Evolutionary conservation across 2,113 vertebrate species (phyloP), one percentile per base, ranked within the genome.

Genomic region (Cairina moschata): DNA sequence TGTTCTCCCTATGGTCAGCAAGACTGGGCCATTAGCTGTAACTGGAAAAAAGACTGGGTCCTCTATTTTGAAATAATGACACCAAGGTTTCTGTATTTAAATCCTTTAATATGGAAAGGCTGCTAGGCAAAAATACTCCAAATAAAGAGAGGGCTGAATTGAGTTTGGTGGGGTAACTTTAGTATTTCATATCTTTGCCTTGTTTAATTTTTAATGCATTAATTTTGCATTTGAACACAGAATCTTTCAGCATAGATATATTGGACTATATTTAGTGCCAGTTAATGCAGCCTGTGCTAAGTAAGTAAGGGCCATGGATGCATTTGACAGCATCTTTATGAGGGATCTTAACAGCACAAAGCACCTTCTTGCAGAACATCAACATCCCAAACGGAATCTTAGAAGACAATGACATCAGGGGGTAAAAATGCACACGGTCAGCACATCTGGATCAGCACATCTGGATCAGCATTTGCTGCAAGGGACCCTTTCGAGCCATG

Each of bases 191-290:
- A 74, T 55, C 36, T 90, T 88, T 74, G 28, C 46, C 80, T 94
- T 68, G 29, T 79, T 95, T 80, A 74, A 92, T 80, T 86, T 83
- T 93, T 91, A 89, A 79, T 93, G 54, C 48, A 73, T 69, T 85
- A 29, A 66, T 79, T 91, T 88, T 90, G 68, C 25, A 80, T 74
- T 91, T 93, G 72, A 74, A 8, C 36, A 40, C n/a, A 62, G 21
- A 23, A 11, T 52, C 59, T 77, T 92, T 93, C 63, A 71, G n/a
- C 8, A 10, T 1, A 10, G 31, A 69, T 81, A 22, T 44, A 13
- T 54, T 36, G 63, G 46, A 63, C 50, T 92, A 88, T 90, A 92
- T 93, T 59, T 93, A 86, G 55, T 34, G 80, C 36, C 68, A 29
- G 21, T 54, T 65, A 77, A 68, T 76, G 63, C 40, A 81, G 83